Conservation (phyloP, 2,113 vertebrate species). For the Pseudonaja textilis region DNA sequence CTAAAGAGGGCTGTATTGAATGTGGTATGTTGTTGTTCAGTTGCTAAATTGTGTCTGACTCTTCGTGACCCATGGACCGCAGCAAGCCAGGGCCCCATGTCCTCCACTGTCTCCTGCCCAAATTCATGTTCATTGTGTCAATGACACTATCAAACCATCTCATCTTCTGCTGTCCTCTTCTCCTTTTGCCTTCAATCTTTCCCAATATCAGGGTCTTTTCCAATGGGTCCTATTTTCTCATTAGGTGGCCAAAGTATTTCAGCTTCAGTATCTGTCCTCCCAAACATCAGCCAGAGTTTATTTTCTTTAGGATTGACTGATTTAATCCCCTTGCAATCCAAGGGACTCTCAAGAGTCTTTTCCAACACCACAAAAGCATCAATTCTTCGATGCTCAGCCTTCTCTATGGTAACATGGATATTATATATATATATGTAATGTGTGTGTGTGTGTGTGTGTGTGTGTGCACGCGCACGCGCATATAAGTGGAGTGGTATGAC, state of each 20-base stretch:
- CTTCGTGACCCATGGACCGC: not conserved
- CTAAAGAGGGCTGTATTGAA: not conserved
- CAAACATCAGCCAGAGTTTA: not conserved
- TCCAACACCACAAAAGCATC: no score
- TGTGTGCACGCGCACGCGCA: no score
- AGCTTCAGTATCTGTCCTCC: not conserved
- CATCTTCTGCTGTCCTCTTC: not conserved
- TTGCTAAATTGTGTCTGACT: not conserved
- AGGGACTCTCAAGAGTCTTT: no score
- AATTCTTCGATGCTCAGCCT: no score
- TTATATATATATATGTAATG: no score
- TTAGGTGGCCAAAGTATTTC: not conserved
- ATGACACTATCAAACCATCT: not conserved
- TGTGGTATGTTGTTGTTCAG: not conserved
- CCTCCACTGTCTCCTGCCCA: not conserved
- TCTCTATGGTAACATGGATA: no score
- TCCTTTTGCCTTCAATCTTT: not conserved
- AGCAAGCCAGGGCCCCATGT: not conserved
- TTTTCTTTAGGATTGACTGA: not conserved
- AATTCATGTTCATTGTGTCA: not conserved
- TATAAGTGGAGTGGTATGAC: not conserved
- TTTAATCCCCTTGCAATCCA: no score
- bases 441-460: no score
- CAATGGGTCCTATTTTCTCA: not conserved
- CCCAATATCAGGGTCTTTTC: not conserved